Base-by-base conservation (phyloP, 2,797 vertebrate genomes). In the Microchirus variegatus region DNA sequence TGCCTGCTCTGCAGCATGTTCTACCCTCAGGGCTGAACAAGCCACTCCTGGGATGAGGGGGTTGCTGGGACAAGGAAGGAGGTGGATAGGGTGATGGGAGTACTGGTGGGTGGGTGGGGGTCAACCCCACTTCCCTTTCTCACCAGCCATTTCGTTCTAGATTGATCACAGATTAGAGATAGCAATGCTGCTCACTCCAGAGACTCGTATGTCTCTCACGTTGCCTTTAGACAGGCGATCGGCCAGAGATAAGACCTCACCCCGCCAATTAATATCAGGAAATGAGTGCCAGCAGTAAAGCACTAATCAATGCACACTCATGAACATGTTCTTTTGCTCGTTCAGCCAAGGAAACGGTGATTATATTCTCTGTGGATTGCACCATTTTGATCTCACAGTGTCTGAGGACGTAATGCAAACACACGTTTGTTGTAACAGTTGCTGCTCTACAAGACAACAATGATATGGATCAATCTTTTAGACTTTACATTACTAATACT, bases 1-100 rank as follows among this genome's bases (percentile, higher is more conserved):
- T 97, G 94, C 95, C 95, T 96, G 95, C 95, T 95, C 94, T 94
- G 94, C 88, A 94, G 94, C 94, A 88, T 78, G 84, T 72, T 86
- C 87, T 86, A 75, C 89, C 88, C 87, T 79, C 82, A 74, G 87
- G 90, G 87, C 87, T 86, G 86, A 81, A 80, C 85, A 83, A 75
- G 72, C 86, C 82, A 85, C 86, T 87, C 86, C 60, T 83, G 75
- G 78, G 86, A 87, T 80, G 69, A 67, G 35, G 59, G 59, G 56
- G 52, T 66, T 2, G 59, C 59, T 48, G 62, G 67, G 56, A 56
- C 72, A 73, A 80, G 85, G 74, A 73, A 65, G 72, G 62, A 73
- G 84, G 64, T 76, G 63, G 37, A 41, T 35, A n/a, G 12, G 60
- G n/a, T 50, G 64, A 26, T 5, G n/a, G 6, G 16, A 55, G 11